Evolutionary conservation across 2,888 invertebrate genomes (phyloP), one percentile per base, ranked within the genome.

Genomic region (Agriotes lineatus): DNA sequence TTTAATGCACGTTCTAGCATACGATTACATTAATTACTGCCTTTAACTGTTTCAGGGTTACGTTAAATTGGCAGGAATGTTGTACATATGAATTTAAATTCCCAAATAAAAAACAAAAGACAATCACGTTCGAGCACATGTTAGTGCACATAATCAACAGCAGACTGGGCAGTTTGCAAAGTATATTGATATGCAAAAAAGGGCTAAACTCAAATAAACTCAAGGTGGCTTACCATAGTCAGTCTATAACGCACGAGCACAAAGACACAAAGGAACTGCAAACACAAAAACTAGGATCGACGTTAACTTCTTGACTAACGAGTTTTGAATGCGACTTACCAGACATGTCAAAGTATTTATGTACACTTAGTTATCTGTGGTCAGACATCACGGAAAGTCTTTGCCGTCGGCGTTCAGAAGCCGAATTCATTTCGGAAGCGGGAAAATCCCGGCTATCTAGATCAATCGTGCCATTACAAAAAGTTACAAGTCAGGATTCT

Each of bases 381-480:
- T 30, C 12, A 25, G 33, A 14, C 35, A 37, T 12, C 10, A 25
- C 18, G 57, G 64, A 30, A 64, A 64, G 63, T 45, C 48, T 57
- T 22, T 25, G 64, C 64, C 64, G 20, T 35, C 6, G 37, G 57
- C 64, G 14, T 19, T 44, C 42, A 42, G 30, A 58, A 48, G 12
- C 30, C 57, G 64, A 64, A 64, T 48, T 44, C 39, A 37, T 44
- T 18, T 63, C 54, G 45, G 57, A 25, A 57, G 35, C 45, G 57
- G 57, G 48, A 58, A 64, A 57, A 57, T 33, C 57, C 52, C 54
- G 25, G 16, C 12, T 63, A 59, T 59, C 50, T 54, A 57, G 56
- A 67, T 57, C 37, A 42, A 42, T 62, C 12, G 39, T 10, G 39
- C n/a, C 22, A 6, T 35, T 35, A 39, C 20, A 5, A 39, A 35